Base-by-base conservation (phyloP, 1,140 invertebrate species). In the Thaumetopoea pityocampa region DNA sequence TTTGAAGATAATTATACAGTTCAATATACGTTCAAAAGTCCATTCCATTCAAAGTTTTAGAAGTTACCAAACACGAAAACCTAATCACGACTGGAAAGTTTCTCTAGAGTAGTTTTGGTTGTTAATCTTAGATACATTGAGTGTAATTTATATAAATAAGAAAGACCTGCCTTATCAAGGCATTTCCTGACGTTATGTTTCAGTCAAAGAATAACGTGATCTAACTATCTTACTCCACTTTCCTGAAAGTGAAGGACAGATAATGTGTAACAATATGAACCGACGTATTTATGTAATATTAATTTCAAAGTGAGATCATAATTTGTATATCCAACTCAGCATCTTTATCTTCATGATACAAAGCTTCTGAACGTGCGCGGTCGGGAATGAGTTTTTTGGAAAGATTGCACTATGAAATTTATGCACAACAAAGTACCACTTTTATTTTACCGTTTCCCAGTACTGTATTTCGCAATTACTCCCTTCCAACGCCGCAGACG, bases 41-140 rank as follows among this genome's bases (percentile, higher is more conserved):
- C 37, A 30, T 40, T 40, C 17, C 22, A 18, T 33, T 11, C 40
- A 1, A 43, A 43, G 22, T 43, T 43, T 30, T 17, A 15, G 20
- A 34, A 34, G 40, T 43, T 43, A 12, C 16, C 16, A 35, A 65
- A 53, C 50, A 51, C 49, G 53, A 56, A 63, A 60, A 61, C 61
- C 59, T 63, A 57, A 67, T 63, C 56, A 60, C 54, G 55, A 47
- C 47, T 47, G 34, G 33, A 18, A 23, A 22, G 47, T 54, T 52
- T 22, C 12, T 35, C n/a, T n/a, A n/a, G 23, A 58, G 42, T 42
- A 49, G 34, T 48, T 24, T 19, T 37, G 28, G 27, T 36, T 41
- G 40, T 51, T 40, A 22, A 44, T 40, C 29, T 54, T 57, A 47
- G 52, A 58, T 51, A 51, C 60, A 64, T 58, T 61, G 53, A n/a